A percentile compares a stretch with the other conserved stretches of the same genome.
Conservation (phyloP, 2,797 vertebrate genomes). For the Squalus acanthias region DNA sequence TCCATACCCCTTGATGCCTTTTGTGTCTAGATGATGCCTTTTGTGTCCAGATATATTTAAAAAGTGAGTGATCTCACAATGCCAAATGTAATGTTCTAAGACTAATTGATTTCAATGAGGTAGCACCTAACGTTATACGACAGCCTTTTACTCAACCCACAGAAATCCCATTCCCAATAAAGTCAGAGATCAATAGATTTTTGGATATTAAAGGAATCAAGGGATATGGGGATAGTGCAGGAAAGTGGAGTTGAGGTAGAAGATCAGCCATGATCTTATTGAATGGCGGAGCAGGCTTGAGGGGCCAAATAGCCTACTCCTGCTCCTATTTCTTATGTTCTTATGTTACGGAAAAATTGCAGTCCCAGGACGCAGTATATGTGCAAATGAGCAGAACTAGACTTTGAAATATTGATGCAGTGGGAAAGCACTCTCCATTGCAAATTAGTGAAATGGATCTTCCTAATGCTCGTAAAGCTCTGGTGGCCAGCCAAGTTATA, state of each 20-base stretch:
- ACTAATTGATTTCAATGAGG: background rate
- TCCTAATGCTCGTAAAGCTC: background rate
- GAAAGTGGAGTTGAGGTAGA: too few relatives aligned
- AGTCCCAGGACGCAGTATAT: background rate
- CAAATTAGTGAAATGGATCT: background rate
- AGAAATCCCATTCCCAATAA: background rate
- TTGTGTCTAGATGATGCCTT: too few relatives aligned
- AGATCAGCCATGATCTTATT: too few relatives aligned
- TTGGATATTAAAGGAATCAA: too few relatives aligned
- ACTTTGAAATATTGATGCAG: background rate
- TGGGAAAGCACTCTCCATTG: background rate
- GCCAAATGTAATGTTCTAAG: background rate
- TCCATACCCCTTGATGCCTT: too few relatives aligned
- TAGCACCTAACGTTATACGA: background rate
- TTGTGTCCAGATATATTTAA: background rate
- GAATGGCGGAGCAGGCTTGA: too few relatives aligned
- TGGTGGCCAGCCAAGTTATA: background rate
- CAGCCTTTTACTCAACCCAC: background rate
- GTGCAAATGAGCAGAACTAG: background rate
- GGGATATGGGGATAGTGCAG: too few relatives aligned
- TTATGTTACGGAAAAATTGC: background rate
- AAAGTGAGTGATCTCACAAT: background rate
- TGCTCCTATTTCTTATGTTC: too few relatives aligned
- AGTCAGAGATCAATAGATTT: too few relatives aligned
- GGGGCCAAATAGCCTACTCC: too few relatives aligned